Evolutionary conservation across 2,797 vertebrate species (phyloP).

Genomic region (Hoplostethus atlanticus): DNA sequence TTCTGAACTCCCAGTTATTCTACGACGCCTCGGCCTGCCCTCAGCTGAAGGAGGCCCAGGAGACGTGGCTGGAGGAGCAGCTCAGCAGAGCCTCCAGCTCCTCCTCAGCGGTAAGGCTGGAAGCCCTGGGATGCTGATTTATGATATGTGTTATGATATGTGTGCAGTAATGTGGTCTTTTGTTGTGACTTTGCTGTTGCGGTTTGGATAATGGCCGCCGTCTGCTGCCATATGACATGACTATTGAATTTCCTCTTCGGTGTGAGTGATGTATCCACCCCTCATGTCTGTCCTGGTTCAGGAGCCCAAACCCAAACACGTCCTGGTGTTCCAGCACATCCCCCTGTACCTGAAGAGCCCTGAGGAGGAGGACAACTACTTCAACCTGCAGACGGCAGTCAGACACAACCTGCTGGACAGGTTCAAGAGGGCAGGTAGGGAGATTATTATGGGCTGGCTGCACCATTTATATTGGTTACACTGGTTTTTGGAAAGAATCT

Average conservation of each 20-base stretch:
- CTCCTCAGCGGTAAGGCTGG: conserved; percentile 52
- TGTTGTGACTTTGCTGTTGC: neutral
- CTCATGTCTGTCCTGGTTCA: conserved; percentile 42
- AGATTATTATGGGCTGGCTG: neutral
- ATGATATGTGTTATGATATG: neutral
- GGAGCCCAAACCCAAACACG: conserved; percentile 83
- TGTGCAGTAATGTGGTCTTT: neutral
- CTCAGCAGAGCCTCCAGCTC: conserved; percentile 81
- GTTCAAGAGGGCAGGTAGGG: conserved; percentile 89
- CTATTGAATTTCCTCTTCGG: conserved; percentile 15
- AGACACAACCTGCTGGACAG: conserved; percentile 88
- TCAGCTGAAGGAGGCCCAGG: conserved; percentile 88
- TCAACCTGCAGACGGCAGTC: conserved; percentile 88
- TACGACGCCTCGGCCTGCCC: conserved; percentile 89
- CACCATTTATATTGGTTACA: too few species aligned
- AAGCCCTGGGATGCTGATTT: conserved; percentile 17
- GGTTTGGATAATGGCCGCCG: conserved; percentile 5
- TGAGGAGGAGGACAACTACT: conserved; percentile 92
- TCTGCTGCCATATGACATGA: conserved; percentile 12
- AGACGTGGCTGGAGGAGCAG: conserved; percentile 91
- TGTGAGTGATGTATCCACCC: neutral
- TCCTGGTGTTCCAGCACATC: conserved; percentile 96
- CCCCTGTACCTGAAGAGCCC: conserved; percentile 90
- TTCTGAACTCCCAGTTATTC: conserved; percentile 96
- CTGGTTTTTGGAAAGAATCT: neutral